Conservation (phyloP, 1,140 invertebrate species). For the Lucilia sericata region DNA sequence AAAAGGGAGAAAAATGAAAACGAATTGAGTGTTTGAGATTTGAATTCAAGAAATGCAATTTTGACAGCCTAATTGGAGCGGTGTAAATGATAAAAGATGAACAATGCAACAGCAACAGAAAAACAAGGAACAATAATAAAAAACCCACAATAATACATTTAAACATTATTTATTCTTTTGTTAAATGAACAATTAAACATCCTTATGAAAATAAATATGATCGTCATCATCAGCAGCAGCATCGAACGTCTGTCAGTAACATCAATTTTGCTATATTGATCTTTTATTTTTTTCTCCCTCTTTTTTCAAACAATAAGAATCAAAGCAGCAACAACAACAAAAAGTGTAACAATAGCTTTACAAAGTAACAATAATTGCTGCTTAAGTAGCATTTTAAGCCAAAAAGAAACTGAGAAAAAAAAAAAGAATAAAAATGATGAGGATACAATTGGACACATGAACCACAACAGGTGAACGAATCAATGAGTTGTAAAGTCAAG, state of each 20-base stretch:
- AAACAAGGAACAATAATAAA: not conserved
- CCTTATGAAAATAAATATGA: not conserved
- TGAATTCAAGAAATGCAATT: not conserved
- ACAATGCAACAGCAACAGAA: not conserved
- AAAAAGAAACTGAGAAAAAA: not conserved
- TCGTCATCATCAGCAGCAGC: not conserved
- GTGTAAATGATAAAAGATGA: not conserved
- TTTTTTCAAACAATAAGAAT: not conserved
- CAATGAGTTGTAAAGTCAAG: not conserved
- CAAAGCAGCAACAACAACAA: not conserved
- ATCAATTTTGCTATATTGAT: not conserved
- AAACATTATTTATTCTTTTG: not conserved
- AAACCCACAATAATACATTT: not conserved
- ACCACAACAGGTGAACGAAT: not conserved
- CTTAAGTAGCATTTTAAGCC: not conserved
- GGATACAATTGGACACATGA: not conserved
- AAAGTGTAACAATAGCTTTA: not conserved
- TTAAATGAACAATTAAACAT: not conserved
- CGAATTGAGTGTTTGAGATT: not conserved
- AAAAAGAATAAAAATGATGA: not conserved
- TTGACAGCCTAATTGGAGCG: constrained; percentile 4
- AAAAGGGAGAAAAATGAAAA: too few relatives aligned
- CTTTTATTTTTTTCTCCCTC: not conserved
- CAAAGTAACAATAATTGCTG: not conserved
- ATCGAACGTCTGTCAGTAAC: not conserved